phyloP scores from a whole-genome alignment of 2,888 invertebrate genomes.

The Aspidapion aeneum region DNA sequence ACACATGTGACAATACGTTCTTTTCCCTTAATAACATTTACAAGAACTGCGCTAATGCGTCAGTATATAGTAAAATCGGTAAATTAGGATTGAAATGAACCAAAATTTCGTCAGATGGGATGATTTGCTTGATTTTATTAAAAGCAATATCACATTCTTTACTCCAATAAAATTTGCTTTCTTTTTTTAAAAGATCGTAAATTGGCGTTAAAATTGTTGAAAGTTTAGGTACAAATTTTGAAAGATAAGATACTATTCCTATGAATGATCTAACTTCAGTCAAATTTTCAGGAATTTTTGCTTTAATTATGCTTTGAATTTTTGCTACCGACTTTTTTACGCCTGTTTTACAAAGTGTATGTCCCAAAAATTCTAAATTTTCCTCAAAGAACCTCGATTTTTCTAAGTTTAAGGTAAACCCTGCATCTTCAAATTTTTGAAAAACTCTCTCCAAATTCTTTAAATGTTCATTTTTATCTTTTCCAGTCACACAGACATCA shows the following conservation, averaged over 20 bases:
- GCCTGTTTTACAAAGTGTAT: constrained; percentile 23
- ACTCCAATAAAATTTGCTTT: constrained; percentile 19
- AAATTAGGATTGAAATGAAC: constrained; percentile 24
- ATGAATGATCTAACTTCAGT: constrained; percentile 17
- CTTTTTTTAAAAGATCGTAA: constrained; percentile 20
- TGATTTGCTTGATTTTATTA: constrained; percentile 16
- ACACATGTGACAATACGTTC: constrained; percentile 22
- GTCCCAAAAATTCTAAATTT: constrained; percentile 37
- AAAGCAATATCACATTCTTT: constrained; percentile 20
- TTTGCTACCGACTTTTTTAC: constrained; percentile 22
- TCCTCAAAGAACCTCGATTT: constrained; percentile 31
- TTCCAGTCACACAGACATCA: constrained; percentile 12
- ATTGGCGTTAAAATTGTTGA: constrained; percentile 15
- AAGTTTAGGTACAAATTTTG: constrained; percentile 15
- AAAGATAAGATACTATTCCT: constrained; percentile 22
- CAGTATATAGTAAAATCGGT: constrained; percentile 21
- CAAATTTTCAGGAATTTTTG: constrained; percentile 14
- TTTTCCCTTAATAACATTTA: constrained; percentile 14
- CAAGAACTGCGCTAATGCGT: constrained; percentile 19
- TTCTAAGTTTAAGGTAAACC: neutral
- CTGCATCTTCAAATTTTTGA: constrained; percentile 4
- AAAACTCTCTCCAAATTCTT: constrained; percentile 24
- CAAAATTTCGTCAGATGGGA: constrained; percentile 22
- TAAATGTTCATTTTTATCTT: constrained; percentile 8
- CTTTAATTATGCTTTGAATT: constrained; percentile 22